phyloP scores from a whole-genome alignment of 2,888 invertebrate genomes.

The Onchidella celtica region DNA sequence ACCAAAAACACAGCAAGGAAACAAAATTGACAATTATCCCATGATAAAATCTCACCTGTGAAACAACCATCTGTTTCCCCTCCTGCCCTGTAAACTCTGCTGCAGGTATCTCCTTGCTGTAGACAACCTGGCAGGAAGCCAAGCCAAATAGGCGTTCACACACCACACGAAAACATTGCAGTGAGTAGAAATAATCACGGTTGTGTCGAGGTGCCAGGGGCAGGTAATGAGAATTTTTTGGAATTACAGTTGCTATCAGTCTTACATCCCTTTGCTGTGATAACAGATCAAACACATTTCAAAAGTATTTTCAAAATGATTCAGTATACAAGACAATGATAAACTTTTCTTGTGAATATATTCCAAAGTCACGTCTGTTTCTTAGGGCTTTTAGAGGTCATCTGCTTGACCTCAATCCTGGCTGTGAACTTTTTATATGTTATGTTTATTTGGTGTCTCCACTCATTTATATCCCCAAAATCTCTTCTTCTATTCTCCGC shows the following conservation, averaged over 20 bases:
- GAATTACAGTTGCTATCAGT: slow-evolving; percentile 64
- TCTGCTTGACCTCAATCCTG: no score
- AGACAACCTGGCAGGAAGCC: slow-evolving; percentile 62
- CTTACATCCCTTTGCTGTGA: slow-evolving; percentile 64
- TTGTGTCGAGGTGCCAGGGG: slow-evolving; percentile 55
- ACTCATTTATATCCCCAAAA: no score
- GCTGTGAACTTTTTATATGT: no score
- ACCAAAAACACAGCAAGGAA: no score
- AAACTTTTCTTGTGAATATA: no score
- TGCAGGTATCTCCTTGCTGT: slow-evolving; percentile 61
- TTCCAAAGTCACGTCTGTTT: no score
- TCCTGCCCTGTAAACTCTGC: slow-evolving; percentile 56
- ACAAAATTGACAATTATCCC: no score
- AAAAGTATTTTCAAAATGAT: no score
- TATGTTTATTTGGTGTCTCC: no score
- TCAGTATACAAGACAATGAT: no score
- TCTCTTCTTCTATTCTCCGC: no score
- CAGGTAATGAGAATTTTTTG: slow-evolving; percentile 58
- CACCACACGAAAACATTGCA: slow-evolving; percentile 65
- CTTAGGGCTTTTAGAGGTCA: no score
- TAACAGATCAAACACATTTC: background rate
- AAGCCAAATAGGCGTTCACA: slow-evolving; percentile 73
- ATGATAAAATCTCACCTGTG: slow-evolving; percentile 57
- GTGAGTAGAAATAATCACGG: slow-evolving; percentile 58
- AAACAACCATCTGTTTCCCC: slow-evolving; percentile 55